A percentile compares a stretch with the other conserved stretches of the same genome.
These are phyloP conservation scores for Nilaparvata lugens DNA, from an alignment of 1,140 invertebrate species.

Conservation along the genomic window DNA sequence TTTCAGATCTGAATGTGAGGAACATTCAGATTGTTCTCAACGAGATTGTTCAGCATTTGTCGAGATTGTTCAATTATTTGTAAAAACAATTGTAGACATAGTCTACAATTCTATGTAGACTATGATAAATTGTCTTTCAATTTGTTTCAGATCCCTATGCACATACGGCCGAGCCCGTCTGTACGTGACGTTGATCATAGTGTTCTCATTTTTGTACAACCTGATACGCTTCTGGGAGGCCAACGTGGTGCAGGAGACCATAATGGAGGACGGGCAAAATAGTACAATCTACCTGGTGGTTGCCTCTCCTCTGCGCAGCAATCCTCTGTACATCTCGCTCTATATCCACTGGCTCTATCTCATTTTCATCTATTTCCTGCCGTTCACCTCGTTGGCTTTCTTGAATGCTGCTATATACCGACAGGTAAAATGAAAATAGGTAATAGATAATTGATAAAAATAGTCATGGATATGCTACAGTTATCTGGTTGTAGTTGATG, in stretches of 20 bases:
- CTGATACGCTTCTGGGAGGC: conserved; percentile 54
- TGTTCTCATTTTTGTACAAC: conserved; percentile 82
- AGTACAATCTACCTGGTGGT: conserved; percentile 56
- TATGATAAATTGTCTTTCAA: too few relatives aligned
- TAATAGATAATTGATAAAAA: background rate
- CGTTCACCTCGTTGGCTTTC: conserved; percentile 71
- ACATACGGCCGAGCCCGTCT: conserved; percentile 80
- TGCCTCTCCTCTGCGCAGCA: conserved; percentile 57
- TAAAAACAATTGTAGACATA: too few relatives aligned
- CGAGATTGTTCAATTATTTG: too few relatives aligned
- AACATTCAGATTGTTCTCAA: too few relatives aligned
- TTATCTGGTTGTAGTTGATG: too few relatives aligned
- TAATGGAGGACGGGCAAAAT: conserved; percentile 38
- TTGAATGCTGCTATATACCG: conserved; percentile 85
- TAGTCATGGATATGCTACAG: too few relatives aligned
- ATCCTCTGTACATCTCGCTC: conserved; percentile 65
- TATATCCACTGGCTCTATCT: conserved; percentile 92
- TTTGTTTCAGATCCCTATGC: conserved; percentile 52
- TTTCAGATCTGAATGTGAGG: too few relatives aligned
- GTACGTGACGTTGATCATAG: conserved; percentile 72
- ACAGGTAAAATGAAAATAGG: conserved; percentile 55
- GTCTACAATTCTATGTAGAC: too few relatives aligned
- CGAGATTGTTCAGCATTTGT: too few relatives aligned
- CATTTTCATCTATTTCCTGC: conserved; percentile 84
- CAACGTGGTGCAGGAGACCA: conserved; percentile 14